Evolutionary conservation across 2,888 invertebrate species (phyloP), one percentile per base, ranked within the genome.

Genomic region (Tipula unca): DNA sequence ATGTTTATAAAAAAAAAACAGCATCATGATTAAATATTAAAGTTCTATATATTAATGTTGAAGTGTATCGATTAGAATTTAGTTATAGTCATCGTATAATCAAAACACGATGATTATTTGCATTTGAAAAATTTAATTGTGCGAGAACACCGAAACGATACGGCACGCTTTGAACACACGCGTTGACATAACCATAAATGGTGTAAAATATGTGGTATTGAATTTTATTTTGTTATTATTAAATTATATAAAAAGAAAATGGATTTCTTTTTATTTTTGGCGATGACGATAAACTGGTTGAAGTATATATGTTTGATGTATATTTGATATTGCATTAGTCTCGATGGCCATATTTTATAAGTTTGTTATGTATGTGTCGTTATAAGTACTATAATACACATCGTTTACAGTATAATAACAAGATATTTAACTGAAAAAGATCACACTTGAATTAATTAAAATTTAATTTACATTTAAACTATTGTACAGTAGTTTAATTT

Each of bases 91-190:
- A 10, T 39, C 48, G 48, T 3, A 3, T 17, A 17, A 48, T 48
- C 17, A 17, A n/a, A 17, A 17, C n/a, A n/a, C 17, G n/a, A 48
- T 6, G 4, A 48, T 17, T 25, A 69, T 69, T 69, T 69, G 69
- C 69, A 69, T 69, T 69, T 69, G 25, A 25, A 25, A n/a, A 25
- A 69, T 69, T 10, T 2, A 25, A 25, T 25, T 69, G 69, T 1
- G 36, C 36, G 85, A 85, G 29, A 25, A 48, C 20, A 54, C 54
- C 48, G 87, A 85, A 87, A 86, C 86, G 87, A 25, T 10, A 87
- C 87, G 87, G 88, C 88, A 88, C 88, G 87, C 88, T 87, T 87
- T 87, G 87, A 88, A 87, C 87, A 87, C 88, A 87, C 69, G 69
- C 88, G 87, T 87, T 87, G 85, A 86, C 85, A 86, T 86, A 86